phyloP scores from a whole-genome alignment of 2,797 vertebrate genomes.

The Allobates femoralis region DNA sequence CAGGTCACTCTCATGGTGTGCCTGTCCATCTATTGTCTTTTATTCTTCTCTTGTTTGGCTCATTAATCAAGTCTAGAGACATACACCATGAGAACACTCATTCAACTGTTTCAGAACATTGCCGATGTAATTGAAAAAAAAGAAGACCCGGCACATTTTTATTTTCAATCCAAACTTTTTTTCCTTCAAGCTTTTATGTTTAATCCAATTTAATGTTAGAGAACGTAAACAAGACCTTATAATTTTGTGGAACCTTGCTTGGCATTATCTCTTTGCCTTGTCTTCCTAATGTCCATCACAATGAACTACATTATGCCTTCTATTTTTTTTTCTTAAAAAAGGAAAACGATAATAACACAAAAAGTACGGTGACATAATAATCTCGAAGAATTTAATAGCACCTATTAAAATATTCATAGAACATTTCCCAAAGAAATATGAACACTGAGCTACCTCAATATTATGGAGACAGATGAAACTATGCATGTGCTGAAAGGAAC shows the following conservation, averaged over 20 bases:
- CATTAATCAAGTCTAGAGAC: no score
- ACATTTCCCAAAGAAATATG: not conserved
- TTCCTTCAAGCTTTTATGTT: not conserved
- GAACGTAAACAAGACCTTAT: not conserved
- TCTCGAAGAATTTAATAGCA: not conserved
- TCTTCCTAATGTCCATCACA: not conserved
- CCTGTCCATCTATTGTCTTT: no score
- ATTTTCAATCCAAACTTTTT: not conserved
- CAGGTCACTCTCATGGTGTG: no score
- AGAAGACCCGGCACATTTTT: no score
- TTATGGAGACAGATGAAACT: not conserved
- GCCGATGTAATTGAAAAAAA: no score
- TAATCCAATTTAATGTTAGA: not conserved
- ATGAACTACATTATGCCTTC: not conserved
- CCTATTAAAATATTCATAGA: conserved; percentile 16
- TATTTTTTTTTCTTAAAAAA: not conserved
- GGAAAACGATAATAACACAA: not conserved
- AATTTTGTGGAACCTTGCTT: not conserved
- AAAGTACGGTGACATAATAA: conserved; percentile 2
- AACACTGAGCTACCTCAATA: not conserved
- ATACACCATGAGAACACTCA: no score
- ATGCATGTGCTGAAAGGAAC: conserved; percentile 39
- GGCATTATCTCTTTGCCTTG: not conserved
- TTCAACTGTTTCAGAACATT: no score
- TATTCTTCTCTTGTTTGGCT: no score